Base-by-base conservation (phyloP, 2,888 invertebrate genomes). In the Saturnia japonica region DNA sequence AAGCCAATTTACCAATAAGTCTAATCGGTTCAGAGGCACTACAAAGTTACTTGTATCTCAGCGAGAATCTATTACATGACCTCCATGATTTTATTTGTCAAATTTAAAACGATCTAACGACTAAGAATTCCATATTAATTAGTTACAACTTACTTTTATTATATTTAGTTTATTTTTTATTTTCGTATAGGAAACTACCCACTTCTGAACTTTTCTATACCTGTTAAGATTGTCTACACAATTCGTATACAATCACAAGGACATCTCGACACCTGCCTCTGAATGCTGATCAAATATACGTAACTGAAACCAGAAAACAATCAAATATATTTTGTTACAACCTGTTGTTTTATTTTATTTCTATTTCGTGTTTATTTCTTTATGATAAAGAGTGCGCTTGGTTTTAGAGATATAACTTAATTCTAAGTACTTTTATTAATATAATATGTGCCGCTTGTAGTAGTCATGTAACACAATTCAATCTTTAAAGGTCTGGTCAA, bases 161-260 rank as follows among this genome's bases (percentile, higher is more conserved):
- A 4, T 57, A 57, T 22, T 54, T 22, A 22, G 9, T 40, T 64
- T 16, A 62, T 28, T 34, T 62, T 34, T 1, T 14, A 28, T 62
- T 4, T 34, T 34, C 14, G 3, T 19, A 4, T 28, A 60, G 19
- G 40, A 0, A 64, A 40, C 9, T 7, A 9, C 2, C 40, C 64
- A 64, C 40, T 64, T 62, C 64, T 64, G n/a, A 34, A 40, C 34
- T 40, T 64, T 64, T 40, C 11, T 40, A 40, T 40, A 40, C 12
- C 64, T 64, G 9, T n/a, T 64, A 34, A 12, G 11, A 69, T 73
- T 71, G 71, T 73, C 73, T 70, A 70, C 73, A 73, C 70, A 70
- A 73, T 72, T 71, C 70, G 74, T 73, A 68, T 70, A 73, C 74
- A 70, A 69, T 57, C 60, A 62, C 67, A 70, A 71, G 72, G 73